phyloP scores from a whole-genome alignment of 2,888 invertebrate species.

The Lordiphosa fenestrarum region DNA sequence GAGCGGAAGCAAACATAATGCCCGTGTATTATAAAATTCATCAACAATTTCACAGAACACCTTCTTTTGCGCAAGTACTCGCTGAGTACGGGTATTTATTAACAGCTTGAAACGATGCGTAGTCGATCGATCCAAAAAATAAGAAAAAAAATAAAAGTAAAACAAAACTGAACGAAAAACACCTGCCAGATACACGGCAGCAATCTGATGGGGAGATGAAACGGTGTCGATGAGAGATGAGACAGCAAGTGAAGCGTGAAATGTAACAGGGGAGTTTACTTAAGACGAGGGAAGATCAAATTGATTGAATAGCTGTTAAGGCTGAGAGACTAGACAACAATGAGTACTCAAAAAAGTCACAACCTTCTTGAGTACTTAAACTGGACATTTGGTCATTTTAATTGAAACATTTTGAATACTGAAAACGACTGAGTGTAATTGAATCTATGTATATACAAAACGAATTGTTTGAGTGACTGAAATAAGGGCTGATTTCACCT shows the following conservation, averaged over 20 bases:
- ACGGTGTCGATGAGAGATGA: slow-evolving; percentile 13
- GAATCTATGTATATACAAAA: too few species aligned
- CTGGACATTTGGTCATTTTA: too few species aligned
- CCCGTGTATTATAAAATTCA: slow-evolving; percentile 58
- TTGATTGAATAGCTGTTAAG: too few species aligned
- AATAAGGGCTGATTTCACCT: too few species aligned
- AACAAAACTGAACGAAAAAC: slow-evolving; percentile 24
- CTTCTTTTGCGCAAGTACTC: slow-evolving; percentile 23
- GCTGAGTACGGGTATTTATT: slow-evolving; percentile 54
- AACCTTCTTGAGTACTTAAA: too few species aligned
- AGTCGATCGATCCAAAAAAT: slow-evolving; percentile 45
- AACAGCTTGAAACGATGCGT: slow-evolving; percentile 43
- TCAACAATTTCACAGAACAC: slow-evolving; percentile 62
- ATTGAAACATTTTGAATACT: too few species aligned
- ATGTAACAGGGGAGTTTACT: not conserved
- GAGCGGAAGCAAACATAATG: slow-evolving; percentile 47
- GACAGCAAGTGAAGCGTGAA: slow-evolving; percentile 4
- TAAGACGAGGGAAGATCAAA: too few species aligned
- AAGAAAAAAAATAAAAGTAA: slow-evolving; percentile 16
- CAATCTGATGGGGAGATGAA: too few species aligned
- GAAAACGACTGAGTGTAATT: too few species aligned
- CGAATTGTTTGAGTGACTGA: too few species aligned
- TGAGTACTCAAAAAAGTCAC: too few species aligned
- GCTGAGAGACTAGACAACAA: too few species aligned
- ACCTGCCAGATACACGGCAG: slow-evolving; percentile 48